phyloP scores from a whole-genome alignment of 2,797 vertebrate genomes.

The Helostoma temminkii region DNA sequence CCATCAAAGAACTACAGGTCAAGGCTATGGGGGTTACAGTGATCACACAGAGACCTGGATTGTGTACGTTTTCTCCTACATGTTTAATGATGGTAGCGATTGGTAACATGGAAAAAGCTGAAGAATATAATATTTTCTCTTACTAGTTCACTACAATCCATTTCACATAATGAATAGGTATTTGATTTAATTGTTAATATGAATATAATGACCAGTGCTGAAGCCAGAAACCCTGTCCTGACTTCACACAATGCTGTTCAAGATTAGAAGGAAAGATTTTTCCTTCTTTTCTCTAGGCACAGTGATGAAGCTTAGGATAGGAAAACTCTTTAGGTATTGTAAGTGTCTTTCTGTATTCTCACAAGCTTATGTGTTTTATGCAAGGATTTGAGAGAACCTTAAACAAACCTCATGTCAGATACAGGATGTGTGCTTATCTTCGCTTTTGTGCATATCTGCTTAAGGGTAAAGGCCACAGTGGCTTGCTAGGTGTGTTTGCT shows the following conservation, averaged over 20 bases:
- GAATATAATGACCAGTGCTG: neutral
- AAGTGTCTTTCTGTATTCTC: neutral
- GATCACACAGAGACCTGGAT: conserved; percentile 9
- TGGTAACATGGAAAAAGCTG: neutral
- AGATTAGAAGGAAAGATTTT: neutral
- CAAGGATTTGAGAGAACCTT: neutral
- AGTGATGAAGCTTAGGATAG: conserved; percentile 9
- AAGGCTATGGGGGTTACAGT: neutral
- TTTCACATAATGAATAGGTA: neutral
- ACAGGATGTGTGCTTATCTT: conserved; percentile 1
- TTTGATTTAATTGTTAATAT: neutral
- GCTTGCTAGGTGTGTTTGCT: conserved; percentile 18
- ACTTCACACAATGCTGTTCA: neutral
- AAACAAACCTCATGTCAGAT: conserved; percentile 14
- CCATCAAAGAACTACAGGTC: neutral
- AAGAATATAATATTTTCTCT: neutral
- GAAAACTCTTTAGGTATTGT: conserved; percentile 9
- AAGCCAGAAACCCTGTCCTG: neutral
- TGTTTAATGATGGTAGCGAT: neutral
- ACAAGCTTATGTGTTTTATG: conserved; percentile 9
- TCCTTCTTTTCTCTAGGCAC: conserved; percentile 3
- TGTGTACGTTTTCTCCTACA: conserved; percentile 6
- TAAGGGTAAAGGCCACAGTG: conserved; percentile 36
- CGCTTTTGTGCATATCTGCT: conserved; percentile 12
- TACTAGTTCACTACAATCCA: neutral